Conservation (phyloP, 2,113 vertebrate genomes). For the Rhea americana region DNA sequence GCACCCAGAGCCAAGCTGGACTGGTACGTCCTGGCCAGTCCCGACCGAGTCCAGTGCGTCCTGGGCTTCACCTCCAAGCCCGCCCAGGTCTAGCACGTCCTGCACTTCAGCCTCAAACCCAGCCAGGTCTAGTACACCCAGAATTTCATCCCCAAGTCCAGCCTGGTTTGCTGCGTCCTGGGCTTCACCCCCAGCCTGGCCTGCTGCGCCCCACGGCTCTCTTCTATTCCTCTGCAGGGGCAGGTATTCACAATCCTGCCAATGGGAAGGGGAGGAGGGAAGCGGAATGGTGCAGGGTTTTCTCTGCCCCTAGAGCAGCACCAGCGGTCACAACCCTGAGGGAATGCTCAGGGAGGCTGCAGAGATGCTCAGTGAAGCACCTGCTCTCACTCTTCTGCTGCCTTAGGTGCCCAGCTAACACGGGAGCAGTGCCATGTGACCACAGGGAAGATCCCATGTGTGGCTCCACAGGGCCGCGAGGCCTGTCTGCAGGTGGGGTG, state of each 20-base stretch:
- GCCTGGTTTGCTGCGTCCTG: not conserved
- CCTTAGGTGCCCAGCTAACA: not conserved
- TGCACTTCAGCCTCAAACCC: not conserved
- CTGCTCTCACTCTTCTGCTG: not conserved
- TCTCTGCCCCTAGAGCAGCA: not conserved
- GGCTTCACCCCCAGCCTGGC: not conserved
- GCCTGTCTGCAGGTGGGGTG: constrained; percentile 52
- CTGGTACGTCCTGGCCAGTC: not conserved
- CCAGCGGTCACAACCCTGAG: fast-evolving
- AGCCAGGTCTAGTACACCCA: not conserved
- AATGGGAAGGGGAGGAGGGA: fast-evolving
- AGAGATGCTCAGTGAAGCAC: fast-evolving
- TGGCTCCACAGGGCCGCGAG: not conserved
- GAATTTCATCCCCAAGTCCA: not conserved
- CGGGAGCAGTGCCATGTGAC: constrained; percentile 53
- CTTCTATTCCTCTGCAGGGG: constrained; percentile 17
- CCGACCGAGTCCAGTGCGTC: not conserved
- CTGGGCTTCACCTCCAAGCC: not conserved
- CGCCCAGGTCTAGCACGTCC: not conserved
- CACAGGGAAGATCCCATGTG: constrained; percentile 21
- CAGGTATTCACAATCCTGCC: not conserved
- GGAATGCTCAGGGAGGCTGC: not conserved
- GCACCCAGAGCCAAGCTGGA: not conserved
- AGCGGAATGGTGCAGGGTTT: fast-evolving
- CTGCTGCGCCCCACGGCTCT: not conserved